A percentile compares a stretch with the other conserved stretches of the same genome.
These are phyloP conservation scores for Yponomeuta cagnagella DNA, from an alignment of 2,888 invertebrate species.

Conservation along the genomic window DNA sequence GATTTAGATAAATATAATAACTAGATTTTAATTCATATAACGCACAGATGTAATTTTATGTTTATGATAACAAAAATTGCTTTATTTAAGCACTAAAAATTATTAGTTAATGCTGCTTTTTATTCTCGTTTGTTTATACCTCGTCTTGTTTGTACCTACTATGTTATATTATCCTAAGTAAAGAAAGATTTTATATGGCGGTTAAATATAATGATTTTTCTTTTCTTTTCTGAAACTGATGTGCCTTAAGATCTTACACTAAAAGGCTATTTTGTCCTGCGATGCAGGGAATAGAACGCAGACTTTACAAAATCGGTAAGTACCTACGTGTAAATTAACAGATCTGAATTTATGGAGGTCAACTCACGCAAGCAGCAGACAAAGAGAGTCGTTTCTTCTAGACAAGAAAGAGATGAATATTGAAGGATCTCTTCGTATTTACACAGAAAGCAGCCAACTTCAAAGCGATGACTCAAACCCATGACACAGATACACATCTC, in stretches of 20 bases:
- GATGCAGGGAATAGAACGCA: constrained; percentile 2
- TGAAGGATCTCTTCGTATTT: constrained; percentile 29
- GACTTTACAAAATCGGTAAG: constrained; percentile 27
- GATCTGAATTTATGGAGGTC: constrained; percentile 39
- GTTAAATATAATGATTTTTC: no score
- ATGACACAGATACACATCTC: constrained; percentile 26
- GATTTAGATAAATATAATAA: background rate
- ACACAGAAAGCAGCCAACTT: constrained; percentile 44
- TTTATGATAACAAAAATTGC: background rate
- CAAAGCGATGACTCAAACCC: constrained; percentile 48
- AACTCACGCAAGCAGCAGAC: constrained; percentile 38
- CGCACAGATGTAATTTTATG: background rate
- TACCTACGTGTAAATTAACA: constrained; percentile 57
- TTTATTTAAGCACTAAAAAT: background rate
- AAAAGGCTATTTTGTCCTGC: background rate
- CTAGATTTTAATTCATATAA: background rate
- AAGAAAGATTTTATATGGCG: no score
- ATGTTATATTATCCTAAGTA: no score
- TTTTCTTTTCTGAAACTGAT: background rate
- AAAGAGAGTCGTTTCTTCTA: constrained; percentile 37
- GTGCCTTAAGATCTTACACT: background rate
- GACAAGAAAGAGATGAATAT: constrained; percentile 47
- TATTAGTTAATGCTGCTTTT: no score
- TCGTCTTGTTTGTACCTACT: no score
- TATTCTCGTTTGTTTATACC: no score